Conservation (phyloP, 2,888 invertebrate genomes). For the Acronicta leporina region DNA sequence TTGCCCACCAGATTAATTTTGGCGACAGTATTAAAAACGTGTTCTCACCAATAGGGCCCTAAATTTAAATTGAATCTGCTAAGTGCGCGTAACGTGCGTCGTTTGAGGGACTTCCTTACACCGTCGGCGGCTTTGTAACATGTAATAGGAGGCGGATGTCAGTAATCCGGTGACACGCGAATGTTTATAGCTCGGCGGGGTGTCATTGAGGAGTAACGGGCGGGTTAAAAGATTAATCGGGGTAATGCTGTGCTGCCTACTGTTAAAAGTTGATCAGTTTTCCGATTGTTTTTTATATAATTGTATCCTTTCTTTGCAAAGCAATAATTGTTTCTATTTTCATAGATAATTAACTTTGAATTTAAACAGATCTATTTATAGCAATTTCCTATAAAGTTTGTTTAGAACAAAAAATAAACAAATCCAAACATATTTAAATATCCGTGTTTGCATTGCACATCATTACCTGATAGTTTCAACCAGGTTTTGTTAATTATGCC, state of each 20-base stretch:
- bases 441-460: too few relatives aligned
- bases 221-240: conserved; percentile 23
- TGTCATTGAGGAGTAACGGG: conserved; percentile 40
- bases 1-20: conserved; percentile 10
- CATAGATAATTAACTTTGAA: too few relatives aligned
- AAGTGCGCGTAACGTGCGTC: conserved; percentile 44
- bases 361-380: too few relatives aligned
- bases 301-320: too few relatives aligned
- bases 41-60: conserved; percentile 7
- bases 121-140: conserved; percentile 61
- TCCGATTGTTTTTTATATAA: too few relatives aligned
- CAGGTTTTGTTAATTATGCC: too few relatives aligned
- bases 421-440: too few relatives aligned
- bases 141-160: conserved; percentile 67
- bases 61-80: conserved; percentile 56
- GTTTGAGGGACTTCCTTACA: conserved; percentile 56
- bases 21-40: conserved; percentile 11
- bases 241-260: conserved; percentile 24
- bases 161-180: conserved; percentile 63
- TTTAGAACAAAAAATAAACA: too few relatives aligned
- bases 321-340: too few relatives aligned
- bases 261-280: too few relatives aligned
- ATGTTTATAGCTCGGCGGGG: conserved; percentile 62
- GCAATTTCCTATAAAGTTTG: too few relatives aligned
- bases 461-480: too few relatives aligned